These are phyloP conservation scores for Eucriotettix oculatus DNA, from an alignment of 2,888 invertebrate genomes.

Conservation along the genomic window DNA sequence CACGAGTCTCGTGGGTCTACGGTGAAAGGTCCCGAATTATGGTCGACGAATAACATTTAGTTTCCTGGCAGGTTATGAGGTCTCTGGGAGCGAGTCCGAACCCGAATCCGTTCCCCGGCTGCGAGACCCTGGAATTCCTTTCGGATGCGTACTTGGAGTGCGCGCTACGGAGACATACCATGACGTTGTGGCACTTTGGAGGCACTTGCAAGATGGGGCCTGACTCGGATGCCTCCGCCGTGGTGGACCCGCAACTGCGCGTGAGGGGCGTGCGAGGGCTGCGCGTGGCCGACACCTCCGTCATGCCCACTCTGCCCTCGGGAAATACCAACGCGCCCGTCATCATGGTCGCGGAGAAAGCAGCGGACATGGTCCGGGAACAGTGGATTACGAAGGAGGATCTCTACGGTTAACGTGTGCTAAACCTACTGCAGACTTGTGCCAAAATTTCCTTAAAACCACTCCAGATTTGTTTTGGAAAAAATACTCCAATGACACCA, in stretches of 20 bases:
- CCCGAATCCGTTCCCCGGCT: conserved; percentile 1
- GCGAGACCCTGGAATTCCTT: neutral
- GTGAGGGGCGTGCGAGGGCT: neutral
- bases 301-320: conserved; percentile 1
- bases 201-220: conserved; percentile 6
- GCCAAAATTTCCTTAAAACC: too few relatives aligned
- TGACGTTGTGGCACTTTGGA: conserved; percentile 4
- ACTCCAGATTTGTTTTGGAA: too few relatives aligned
- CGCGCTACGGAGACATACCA: conserved; percentile 2
- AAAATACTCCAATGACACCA: too few relatives aligned
- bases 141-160: conserved; percentile 3
- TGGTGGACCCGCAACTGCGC: conserved; percentile 1
- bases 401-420: neutral
- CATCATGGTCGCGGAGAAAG: conserved; percentile 1
- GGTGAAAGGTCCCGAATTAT: too few relatives aligned
- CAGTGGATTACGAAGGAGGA: neutral
- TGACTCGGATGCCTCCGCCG: neutral
- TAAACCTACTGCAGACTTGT: too few relatives aligned
- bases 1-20: too few relatives aligned
- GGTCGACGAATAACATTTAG: too few relatives aligned
- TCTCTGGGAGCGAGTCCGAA: conserved; percentile 4
- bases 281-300: conserved; percentile 1
- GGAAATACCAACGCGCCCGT: neutral
- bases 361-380: neutral
- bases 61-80: neutral